Base-by-base conservation (phyloP, 2,797 vertebrate genomes). In the Chanos chanos region DNA sequence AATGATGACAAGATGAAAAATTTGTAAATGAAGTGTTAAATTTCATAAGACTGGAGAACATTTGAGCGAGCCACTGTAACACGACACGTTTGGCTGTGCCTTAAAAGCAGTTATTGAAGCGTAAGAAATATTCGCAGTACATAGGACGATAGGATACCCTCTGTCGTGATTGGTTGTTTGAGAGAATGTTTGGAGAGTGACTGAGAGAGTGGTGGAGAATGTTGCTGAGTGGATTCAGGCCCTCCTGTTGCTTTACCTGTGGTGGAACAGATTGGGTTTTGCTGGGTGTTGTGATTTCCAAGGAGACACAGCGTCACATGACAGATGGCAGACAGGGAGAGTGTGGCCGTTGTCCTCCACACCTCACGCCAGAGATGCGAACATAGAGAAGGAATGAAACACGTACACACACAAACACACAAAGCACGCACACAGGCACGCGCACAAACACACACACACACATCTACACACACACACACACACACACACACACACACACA, bases 231-330 rank as follows among this genome's bases (percentile, higher is more conserved):
- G 55, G 73, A 74, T 67, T 72, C 74, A 64, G 49, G 63, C 68
- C 76, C 77, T 74, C 82, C 80, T 77, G 74, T 80, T 47, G 76
- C 60, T 75, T 73, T 84, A 83, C 87, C 87, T 87, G 87, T 74
- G 80, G 86, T 70, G 85, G 83, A 87, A 87, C 89, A 89, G 86
- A 89, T 88, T 89, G 88, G 85, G 83, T 82, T 78, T 85, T 70
- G 74, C 80, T 74, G 84, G 80, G 84, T 78, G 58, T 85, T 87
- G 87, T 84, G 83, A 87, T 87, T 85, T 86, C 84, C 31, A 83
- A 80, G 84, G 85, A 81, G 81, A 85, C 79, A 75, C 68, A 80
- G 82, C 80, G 70, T 84, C 80, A 82, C 80, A 81, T 83, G 85
- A 88, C 89, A 89, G 87, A 89, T 88, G 87, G 83, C 85, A 80